phyloP scores from a whole-genome alignment of 1,140 invertebrate genomes.

The Gryllus bimaculatus region DNA sequence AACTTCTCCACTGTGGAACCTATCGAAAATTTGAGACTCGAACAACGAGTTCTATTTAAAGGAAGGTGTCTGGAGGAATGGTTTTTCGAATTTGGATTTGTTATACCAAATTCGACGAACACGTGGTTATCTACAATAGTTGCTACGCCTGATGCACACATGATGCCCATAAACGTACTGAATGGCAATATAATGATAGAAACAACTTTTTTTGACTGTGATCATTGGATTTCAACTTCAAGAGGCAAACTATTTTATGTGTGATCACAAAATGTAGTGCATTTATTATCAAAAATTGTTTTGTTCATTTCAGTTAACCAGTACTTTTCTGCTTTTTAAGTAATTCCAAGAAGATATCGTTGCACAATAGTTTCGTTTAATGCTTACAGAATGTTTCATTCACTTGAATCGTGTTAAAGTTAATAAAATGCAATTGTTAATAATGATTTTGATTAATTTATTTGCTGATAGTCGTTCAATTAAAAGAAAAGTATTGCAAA shows the following conservation, averaged over 20 bases:
- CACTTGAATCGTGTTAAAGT: no score
- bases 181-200: conserved; percentile 98
- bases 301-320: no score
- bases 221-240: conserved; percentile 89
- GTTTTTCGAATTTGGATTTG: conserved; percentile 99
- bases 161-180: conserved; percentile 97
- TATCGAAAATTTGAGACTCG: conserved; percentile 93
- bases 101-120: conserved; percentile 97
- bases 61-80: conserved; percentile 87
- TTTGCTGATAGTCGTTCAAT: no score
- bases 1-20: conserved; percentile 95
- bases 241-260: conserved; percentile 93
- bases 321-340: no score
- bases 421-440: no score
- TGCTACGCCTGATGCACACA: conserved; percentile 97
- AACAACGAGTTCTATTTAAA: conserved; percentile 81
- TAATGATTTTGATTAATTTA: no score
- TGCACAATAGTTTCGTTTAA: no score
- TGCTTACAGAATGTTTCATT: no score
- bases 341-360: no score
- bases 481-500: no score
- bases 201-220: conserved; percentile 96
- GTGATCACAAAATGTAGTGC: conserved; percentile 38
- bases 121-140: conserved; percentile 98
- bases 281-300: no score